Percentiles rank a stretch among this genome's conserved stretches.
Evolutionary conservation across 2,888 invertebrate genomes (phyloP).

Genomic region (Dasypolia templi): DNA sequence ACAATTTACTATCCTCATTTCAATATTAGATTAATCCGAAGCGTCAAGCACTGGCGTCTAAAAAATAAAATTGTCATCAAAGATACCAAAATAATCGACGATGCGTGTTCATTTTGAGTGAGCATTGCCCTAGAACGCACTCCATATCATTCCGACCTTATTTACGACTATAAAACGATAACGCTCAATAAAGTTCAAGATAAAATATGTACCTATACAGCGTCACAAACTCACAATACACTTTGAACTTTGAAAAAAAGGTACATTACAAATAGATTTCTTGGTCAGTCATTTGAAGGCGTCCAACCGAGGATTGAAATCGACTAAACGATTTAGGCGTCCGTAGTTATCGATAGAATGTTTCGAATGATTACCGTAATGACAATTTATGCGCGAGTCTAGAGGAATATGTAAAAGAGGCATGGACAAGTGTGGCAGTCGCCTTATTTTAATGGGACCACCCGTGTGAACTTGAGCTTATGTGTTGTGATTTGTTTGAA

Average conservation of each 20-base stretch:
- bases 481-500: constrained; percentile 69
- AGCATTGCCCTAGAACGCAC: constrained; percentile 69
- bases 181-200: constrained; percentile 79
- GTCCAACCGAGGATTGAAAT: constrained; percentile 79
- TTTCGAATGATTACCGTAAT: constrained; percentile 87
- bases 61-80: constrained; percentile 71
- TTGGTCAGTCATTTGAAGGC: constrained; percentile 75
- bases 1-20: constrained; percentile 68
- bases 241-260: constrained; percentile 70
- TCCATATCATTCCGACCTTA: constrained; percentile 75
- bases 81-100: constrained; percentile 74
- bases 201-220: constrained; percentile 76
- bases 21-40: constrained; percentile 71
- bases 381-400: constrained; percentile 87
- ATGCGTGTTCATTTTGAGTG: constrained; percentile 71
- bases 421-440: constrained; percentile 79
- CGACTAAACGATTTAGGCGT: constrained; percentile 80
- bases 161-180: constrained; percentile 84
- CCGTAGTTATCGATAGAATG: constrained; percentile 81
- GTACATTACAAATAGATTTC: constrained; percentile 72
- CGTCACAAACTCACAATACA: constrained; percentile 74
- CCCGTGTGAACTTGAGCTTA: constrained; percentile 77
- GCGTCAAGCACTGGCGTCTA: constrained; percentile 63
- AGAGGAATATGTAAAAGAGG: constrained; percentile 87
- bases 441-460: constrained; percentile 83